Evolutionary conservation across 2,113 vertebrate species (phyloP), one percentile per base, ranked within the genome.

Genomic region (Pundamilia nyererei): DNA sequence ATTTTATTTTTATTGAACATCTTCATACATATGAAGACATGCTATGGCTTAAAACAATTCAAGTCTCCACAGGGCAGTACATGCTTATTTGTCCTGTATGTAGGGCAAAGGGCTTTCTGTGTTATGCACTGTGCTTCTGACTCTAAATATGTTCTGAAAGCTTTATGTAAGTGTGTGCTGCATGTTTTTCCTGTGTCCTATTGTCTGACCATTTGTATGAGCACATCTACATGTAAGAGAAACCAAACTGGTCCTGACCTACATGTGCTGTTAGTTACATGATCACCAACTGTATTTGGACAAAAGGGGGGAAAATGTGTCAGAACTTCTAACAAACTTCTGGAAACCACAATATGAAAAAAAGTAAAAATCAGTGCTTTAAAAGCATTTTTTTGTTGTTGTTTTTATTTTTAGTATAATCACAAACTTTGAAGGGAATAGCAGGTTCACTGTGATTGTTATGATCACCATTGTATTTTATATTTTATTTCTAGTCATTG

Each of bases 231-330:
- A 84, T 79, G 51, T 82, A 60, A 80, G 58, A 75, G 9, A 55
- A 89, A 80, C 86, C 24, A 86, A 80, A 87, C 56, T 38, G 65
- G 80, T 81, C 19, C 68, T 94, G 93, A 93, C 91, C 93, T 89
- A 92, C 38, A 89, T 93, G 77, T 87, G 49, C 47, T 15, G 85
- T 95, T 93, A 93, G 86, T 95, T 93, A 93, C 70, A 90, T 92
- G 87, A 95, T 62, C 83, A 82, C 49, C 83, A 85, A 81, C 80
- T 86, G 83, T 58, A 83, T 79, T 84, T 75, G 35, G 45, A 89
- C 80, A 85, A 91, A 91, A 88, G 83, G 75, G 24, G 68, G 14
- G 0, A 17, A 88, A 91, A 65, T 15, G 7, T 82, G 49, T 87
- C 60, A 83, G 24, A 86, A 35, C 65, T 75, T 55, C 68, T 12